Evolutionary conservation across 2,113 vertebrate genomes (phyloP).

Genomic region (Lamprotornis superbus): DNA sequence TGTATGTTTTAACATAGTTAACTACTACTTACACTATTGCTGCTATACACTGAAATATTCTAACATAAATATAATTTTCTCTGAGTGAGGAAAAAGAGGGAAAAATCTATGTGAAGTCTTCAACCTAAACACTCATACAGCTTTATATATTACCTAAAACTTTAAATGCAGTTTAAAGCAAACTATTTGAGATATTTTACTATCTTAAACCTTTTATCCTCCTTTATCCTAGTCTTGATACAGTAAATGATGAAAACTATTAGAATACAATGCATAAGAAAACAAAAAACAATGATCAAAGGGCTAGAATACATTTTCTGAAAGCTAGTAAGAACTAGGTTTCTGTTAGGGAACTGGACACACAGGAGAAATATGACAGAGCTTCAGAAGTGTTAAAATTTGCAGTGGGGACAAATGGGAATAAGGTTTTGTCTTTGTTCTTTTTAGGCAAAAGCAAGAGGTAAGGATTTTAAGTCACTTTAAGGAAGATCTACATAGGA

Average conservation of each 20-base stretch:
- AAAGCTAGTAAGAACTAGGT: background rate
- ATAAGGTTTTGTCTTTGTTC: background rate
- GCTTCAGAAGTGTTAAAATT: background rate
- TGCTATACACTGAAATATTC: background rate
- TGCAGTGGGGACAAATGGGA: background rate
- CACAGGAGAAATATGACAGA: background rate
- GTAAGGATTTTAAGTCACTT: background rate
- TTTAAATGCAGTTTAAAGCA: background rate
- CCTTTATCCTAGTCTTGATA: background rate
- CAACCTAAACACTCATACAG: background rate
- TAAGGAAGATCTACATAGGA: background rate
- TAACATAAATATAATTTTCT: background rate
- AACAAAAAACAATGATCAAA: background rate
- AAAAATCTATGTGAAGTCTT: background rate
- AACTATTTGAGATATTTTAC: background rate
- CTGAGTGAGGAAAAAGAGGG: background rate
- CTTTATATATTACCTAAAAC: background rate
- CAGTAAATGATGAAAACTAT: background rate
- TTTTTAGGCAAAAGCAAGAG: background rate
- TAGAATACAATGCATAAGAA: background rate
- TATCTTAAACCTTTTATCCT: background rate
- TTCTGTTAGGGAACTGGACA: background rate
- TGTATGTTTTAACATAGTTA: fast-evolving
- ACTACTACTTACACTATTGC: background rate
- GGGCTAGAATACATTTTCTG: background rate